These are phyloP conservation scores for Pterophyllum scalare DNA, from an alignment of 2,113 vertebrate genomes.

Conservation along the genomic window DNA sequence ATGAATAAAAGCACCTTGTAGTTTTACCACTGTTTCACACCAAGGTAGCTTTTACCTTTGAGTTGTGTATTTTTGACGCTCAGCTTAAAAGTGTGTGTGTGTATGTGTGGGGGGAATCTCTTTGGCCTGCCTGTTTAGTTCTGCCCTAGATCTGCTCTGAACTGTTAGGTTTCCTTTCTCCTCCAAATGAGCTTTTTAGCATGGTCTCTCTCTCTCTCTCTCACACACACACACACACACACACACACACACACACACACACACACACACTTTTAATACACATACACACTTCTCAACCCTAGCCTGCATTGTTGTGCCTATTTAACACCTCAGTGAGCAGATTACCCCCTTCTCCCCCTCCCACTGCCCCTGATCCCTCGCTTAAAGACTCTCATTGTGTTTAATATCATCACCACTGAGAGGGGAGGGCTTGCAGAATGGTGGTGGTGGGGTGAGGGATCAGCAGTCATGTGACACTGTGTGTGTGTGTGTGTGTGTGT, in stretches of 20 bases:
- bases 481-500: slow-evolving; percentile 48
- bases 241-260: slow-evolving; percentile 1
- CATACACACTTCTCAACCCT: slow-evolving; percentile 40
- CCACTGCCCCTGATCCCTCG: slow-evolving; percentile 70
- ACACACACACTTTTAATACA: slow-evolving; percentile 5
- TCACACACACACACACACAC: slow-evolving; percentile 3
- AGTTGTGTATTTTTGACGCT: slow-evolving; percentile 23
- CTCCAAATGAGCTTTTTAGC: slow-evolving; percentile 77
- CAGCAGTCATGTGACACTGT: slow-evolving; percentile 75
- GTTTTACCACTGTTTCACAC: slow-evolving; percentile 24
- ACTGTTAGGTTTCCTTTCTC: slow-evolving; percentile 69
- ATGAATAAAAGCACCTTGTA: slow-evolving; percentile 6
- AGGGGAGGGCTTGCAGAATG: slow-evolving; percentile 63
- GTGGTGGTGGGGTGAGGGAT: slow-evolving; percentile 25
- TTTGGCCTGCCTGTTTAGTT: slow-evolving; percentile 57
- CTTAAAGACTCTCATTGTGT: slow-evolving; percentile 82
- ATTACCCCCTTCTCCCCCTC: slow-evolving; percentile 62
- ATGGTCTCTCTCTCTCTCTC: slow-evolving; percentile 34
- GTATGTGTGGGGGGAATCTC: slow-evolving; percentile 25
- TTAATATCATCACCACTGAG: slow-evolving; percentile 76
- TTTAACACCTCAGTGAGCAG: slow-evolving; percentile 83
- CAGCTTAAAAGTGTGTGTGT: slow-evolving; percentile 26
- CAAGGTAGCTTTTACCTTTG: slow-evolving; percentile 17
- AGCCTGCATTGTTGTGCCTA: slow-evolving; percentile 79
- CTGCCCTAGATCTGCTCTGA: slow-evolving; percentile 69